A percentile compares a stretch with the other conserved stretches of the same genome.
These are phyloP conservation scores for Pardalotus punctatus DNA, from an alignment of 2,113 vertebrate species.

Conservation along the genomic window DNA sequence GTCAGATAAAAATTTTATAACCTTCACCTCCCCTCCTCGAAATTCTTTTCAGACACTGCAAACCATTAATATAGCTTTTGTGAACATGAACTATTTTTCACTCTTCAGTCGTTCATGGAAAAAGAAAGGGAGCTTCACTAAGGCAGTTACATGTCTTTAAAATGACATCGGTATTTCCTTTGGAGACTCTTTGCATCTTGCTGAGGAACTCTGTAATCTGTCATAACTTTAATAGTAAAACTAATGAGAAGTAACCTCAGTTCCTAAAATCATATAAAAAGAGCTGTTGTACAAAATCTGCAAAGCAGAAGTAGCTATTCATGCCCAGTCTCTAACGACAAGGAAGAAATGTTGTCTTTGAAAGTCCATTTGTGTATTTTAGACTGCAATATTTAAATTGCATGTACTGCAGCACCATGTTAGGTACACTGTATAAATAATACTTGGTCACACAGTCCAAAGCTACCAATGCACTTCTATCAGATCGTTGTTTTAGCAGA, in stretches of 20 bases:
- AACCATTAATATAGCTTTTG: neutral
- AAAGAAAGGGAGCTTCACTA: neutral
- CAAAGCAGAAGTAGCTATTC: neutral
- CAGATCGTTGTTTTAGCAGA: neutral
- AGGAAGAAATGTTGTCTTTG: neutral
- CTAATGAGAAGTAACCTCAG: neutral
- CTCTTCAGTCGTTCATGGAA: neutral
- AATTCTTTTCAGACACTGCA: neutral
- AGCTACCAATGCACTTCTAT: neutral
- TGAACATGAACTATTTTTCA: neutral
- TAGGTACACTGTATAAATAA: neutral
- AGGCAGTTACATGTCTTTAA: neutral
- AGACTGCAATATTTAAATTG: neutral
- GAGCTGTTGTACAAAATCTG: neutral
- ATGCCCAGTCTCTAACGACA: rapidly evolving
- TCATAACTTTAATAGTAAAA: neutral
- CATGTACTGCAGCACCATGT: neutral
- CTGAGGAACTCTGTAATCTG: neutral
- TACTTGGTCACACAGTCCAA: neutral
- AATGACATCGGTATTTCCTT: neutral
- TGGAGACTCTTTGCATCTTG: neutral
- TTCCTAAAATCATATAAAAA: neutral
- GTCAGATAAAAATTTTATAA: neutral
- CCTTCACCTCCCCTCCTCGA: neutral
- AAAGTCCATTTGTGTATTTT: neutral